Evolutionary conservation across 2,888 invertebrate genomes (phyloP).

Genomic region (Acleris sparsana): DNA sequence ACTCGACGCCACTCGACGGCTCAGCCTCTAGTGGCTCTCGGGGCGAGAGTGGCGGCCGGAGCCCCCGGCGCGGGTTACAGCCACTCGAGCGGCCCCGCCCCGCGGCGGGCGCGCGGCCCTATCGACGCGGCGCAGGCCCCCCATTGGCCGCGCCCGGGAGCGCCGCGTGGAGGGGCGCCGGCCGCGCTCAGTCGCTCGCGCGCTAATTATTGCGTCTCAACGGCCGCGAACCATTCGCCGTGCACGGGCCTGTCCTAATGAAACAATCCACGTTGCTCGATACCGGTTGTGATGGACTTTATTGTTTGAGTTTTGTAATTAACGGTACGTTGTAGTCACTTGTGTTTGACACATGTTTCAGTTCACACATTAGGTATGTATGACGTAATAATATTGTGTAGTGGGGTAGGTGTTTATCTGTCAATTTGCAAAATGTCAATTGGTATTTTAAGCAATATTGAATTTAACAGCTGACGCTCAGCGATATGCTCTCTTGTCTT

Average conservation of each 20-base stretch:
- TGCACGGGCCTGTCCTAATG: conserved; percentile 20
- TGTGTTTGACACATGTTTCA: conserved; percentile 9
- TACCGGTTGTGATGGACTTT: conserved; percentile 10
- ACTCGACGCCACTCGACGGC: conserved; percentile 82
- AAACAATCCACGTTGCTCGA: conserved; percentile 21
- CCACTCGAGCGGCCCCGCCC: conserved; percentile 60
- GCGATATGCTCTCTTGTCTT: too few species aligned
- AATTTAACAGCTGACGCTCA: too few species aligned
- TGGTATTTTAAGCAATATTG: too few species aligned
- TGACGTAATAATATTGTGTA: not conserved
- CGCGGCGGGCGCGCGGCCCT: conserved; percentile 42
- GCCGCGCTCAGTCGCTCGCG: conserved; percentile 46
- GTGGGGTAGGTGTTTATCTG: too few species aligned
- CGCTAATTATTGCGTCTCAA: conserved; percentile 32
- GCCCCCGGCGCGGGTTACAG: conserved; percentile 68
- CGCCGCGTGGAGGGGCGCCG: conserved; percentile 41
- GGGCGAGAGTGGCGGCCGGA: conserved; percentile 78
- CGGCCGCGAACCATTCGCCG: conserved; percentile 17
- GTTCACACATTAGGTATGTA: not conserved
- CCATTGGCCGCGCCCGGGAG: conserved; percentile 45
- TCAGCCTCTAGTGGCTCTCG: conserved; percentile 82
- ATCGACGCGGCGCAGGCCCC: conserved; percentile 32
- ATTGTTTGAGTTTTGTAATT: conserved; percentile 12
- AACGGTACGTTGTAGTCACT: conserved; percentile 8
- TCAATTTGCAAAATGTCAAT: too few species aligned